Percentiles rank a stretch among this genome's conserved stretches.
phyloP scores from a whole-genome alignment of 1,140 invertebrate species.

The Dreissena rostriformis region DNA sequence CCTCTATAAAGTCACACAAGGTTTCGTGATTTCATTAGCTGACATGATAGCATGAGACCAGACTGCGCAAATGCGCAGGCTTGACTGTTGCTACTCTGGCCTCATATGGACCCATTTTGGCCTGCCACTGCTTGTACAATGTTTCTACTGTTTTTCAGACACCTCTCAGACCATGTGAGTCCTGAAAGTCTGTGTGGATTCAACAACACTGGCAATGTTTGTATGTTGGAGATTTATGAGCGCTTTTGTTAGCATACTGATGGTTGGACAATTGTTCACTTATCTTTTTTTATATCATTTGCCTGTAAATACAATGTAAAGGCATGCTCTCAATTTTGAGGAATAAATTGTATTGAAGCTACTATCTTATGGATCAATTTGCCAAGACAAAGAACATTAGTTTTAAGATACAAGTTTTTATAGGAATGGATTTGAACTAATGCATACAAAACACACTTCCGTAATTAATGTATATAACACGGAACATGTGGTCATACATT shows the following conservation, averaged over 20 bases:
- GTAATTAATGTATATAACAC: too few relatives aligned
- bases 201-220: conserved; percentile 95
- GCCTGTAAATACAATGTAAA: too few relatives aligned
- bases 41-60: neutral
- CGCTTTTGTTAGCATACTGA: too few relatives aligned
- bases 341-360: too few relatives aligned
- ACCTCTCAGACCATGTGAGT: conserved; percentile 68
- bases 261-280: neutral
- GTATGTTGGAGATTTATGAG: conserved; percentile 80
- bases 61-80: neutral
- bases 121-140: neutral
- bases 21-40: neutral
- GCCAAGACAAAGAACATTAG: too few relatives aligned
- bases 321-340: too few relatives aligned
- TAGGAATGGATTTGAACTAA: too few relatives aligned
- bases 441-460: too few relatives aligned
- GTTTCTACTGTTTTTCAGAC: conserved; percentile 60
- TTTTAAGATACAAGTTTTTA: too few relatives aligned
- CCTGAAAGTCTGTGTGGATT: conserved; percentile 87
- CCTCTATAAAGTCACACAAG: neutral
- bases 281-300: too few relatives aligned
- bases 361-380: too few relatives aligned
- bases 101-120: neutral
- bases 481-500: too few relatives aligned
- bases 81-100: neutral